Evolutionary conservation across 2,113 vertebrate species (phyloP).

Genomic region (Oostethus manadensis): DNA sequence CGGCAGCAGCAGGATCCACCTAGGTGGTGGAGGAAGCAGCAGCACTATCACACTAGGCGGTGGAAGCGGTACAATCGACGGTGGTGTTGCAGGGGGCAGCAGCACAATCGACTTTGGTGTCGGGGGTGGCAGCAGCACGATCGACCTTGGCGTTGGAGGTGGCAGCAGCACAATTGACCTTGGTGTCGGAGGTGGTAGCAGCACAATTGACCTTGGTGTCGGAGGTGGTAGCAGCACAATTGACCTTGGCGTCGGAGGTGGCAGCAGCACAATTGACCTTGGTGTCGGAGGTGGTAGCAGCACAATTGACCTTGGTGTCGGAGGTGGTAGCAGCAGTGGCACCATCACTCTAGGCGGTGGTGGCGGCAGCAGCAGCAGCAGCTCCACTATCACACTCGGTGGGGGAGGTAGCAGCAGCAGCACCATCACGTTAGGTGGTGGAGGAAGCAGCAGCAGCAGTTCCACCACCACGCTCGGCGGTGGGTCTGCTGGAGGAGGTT

Average conservation of each 20-base stretch:
- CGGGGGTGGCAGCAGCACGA: background rate
- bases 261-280: background rate
- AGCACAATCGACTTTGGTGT: constrained; percentile 1
- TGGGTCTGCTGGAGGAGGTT: constrained; percentile 41
- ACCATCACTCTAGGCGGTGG: constrained; percentile 7
- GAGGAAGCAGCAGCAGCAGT: constrained; percentile 16
- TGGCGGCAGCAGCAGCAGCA: constrained; percentile 10
- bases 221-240: background rate
- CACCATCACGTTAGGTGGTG: background rate
- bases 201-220: constrained; percentile 1
- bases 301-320: background rate
- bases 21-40: constrained; percentile 22
- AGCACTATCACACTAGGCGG: background rate
- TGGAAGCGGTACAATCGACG: background rate
- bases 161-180: constrained; percentile 1
- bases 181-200: constrained; percentile 2
- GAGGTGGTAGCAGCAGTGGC: constrained; percentile 8
- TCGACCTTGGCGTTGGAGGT: constrained; percentile 2
- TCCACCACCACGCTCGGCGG: constrained; percentile 40
- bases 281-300: constrained; percentile 4
- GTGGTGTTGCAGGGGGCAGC: constrained; percentile 4
- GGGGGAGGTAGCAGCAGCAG: constrained; percentile 18
- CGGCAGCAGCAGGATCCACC: constrained; percentile 10
- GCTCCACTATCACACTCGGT: constrained; percentile 4
- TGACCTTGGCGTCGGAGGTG: background rate